Evolutionary conservation across 2,113 vertebrate genomes (phyloP), one percentile per base, ranked within the genome.

Genomic region (Nesospiza acunhae): DNA sequence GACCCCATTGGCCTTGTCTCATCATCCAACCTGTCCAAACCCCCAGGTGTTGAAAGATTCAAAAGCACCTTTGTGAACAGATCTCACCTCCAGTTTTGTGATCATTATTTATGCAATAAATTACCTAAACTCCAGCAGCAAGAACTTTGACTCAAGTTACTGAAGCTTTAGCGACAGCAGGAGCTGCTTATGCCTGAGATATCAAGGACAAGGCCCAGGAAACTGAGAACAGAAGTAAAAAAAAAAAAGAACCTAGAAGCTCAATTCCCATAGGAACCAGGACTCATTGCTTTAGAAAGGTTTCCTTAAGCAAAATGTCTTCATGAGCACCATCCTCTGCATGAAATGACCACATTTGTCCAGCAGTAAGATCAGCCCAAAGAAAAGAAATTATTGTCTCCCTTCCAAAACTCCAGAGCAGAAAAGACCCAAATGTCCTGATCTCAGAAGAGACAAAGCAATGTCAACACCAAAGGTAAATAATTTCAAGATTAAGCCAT

Each of bases 1-100:
- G 3, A 31, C 6, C 14, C 42, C 1, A 0, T 2, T 22, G 42
- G 15, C 42, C 35, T 42, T 59, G 44, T 59, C 17, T 42, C 35
- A 11, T 35, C 11, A 21, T 11, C 22, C 63, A 52, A 7, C 8
- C 21, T 11, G 21, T 31, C 60, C 62, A 33, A 35, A 50, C 27
- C 26, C 50, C 37, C 31, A 31, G 6, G 23, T 10, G 10, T 0
- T 49, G 19, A 63, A 26, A 7, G 9, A 12, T 37, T 55, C 19
- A 16, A 59, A 55, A 50, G 53, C 15, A 83, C 28, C 7, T 5
- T 59, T 72, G 18, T 52, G 69, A 33, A 30, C 7, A 35, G n/a
- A 26, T 59, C 22, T 46, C 28, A 60, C 7, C 12, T 74, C 42
- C 44, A 52, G 23, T 8, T 39, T 26, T 68, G 15, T 33, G 12